Conservation (phyloP, 2,113 vertebrate genomes). For the Micromys minutus region DNA sequence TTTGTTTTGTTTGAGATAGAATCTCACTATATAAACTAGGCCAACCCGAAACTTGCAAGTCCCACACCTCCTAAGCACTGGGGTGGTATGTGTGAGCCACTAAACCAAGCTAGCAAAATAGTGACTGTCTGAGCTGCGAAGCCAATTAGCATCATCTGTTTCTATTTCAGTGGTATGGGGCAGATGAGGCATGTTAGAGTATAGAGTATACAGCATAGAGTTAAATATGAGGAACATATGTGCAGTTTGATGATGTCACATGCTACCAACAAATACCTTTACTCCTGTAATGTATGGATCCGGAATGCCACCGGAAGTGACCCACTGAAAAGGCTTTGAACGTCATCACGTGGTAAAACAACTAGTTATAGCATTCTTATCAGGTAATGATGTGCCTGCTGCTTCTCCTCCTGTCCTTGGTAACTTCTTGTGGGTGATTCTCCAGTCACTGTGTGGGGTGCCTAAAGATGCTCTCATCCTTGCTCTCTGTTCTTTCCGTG, state of each 20-base stretch:
- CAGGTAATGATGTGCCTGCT: neutral
- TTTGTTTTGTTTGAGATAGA: neutral
- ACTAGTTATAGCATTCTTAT: neutral
- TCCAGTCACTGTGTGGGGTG: neutral
- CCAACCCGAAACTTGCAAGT: neutral
- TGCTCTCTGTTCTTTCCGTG: neutral
- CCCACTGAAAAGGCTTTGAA: neutral
- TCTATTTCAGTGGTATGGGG: neutral
- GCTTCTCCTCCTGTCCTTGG: neutral
- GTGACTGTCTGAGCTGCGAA: accelerated
- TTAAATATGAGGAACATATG: neutral
- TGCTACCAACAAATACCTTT: neutral
- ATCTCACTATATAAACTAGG: neutral
- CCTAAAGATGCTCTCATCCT: neutral
- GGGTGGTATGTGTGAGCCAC: no score
- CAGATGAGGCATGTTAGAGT: neutral
- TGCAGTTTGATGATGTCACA: neutral
- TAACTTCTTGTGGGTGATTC: neutral
- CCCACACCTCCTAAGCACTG: neutral
- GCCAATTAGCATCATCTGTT: neutral
- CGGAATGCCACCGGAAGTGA: neutral
- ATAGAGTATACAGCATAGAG: no score
- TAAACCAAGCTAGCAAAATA: neutral
- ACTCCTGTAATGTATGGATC: neutral
- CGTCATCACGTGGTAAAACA: neutral